phyloP scores from a whole-genome alignment of 2,113 vertebrate genomes.

The Amphiprion percula region DNA sequence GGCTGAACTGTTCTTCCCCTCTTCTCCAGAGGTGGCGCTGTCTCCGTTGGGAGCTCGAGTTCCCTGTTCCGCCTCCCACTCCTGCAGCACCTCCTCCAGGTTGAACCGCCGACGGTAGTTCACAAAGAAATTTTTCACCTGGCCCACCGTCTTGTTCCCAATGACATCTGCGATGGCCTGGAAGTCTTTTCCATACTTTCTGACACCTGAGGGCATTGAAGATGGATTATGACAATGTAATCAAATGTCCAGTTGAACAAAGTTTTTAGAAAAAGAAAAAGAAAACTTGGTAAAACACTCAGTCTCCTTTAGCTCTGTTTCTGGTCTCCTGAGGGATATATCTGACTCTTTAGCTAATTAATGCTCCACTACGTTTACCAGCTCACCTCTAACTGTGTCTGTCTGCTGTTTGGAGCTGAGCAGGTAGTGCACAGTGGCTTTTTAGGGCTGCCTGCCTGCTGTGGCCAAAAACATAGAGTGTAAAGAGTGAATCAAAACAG shows the following conservation, averaged over 20 bases:
- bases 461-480: no score
- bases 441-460: no score
- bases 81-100: conserved; percentile 99
- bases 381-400: no score
- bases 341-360: no score
- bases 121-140: conserved; percentile 99
- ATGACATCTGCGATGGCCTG: conserved; percentile 99
- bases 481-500: no score
- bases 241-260: not conserved
- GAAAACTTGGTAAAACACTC: no score
- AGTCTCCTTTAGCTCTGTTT: no score
- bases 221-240: not conserved
- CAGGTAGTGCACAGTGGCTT: no score
- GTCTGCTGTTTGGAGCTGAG: no score
- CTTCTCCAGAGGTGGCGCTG: conserved; percentile 92
- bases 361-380: no score
- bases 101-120: conserved; percentile 99
- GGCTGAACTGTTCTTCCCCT: conserved; percentile 94
- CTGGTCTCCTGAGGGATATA: no score
- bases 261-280: not conserved
- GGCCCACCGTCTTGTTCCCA: conserved; percentile 98
- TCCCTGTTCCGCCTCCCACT: conserved; percentile 99
- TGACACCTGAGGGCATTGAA: conserved; percentile 88
- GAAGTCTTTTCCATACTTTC: conserved; percentile 99
- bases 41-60: conserved; percentile 94